Conservation (phyloP, 2,113 vertebrate genomes). For the Phylloscopus trochilus region DNA sequence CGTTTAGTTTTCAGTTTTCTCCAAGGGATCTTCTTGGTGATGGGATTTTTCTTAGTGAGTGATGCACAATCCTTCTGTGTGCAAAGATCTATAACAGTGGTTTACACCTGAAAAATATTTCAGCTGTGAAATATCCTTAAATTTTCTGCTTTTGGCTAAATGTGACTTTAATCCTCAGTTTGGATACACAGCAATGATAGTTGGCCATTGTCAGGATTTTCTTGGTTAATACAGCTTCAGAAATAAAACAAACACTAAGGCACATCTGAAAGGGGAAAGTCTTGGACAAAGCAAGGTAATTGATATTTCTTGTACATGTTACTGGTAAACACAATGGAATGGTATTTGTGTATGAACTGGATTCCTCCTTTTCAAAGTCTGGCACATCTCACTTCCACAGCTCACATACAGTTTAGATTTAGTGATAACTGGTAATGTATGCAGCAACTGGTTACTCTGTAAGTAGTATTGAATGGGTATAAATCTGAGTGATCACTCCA, state of each 20-base stretch:
- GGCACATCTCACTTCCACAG: background rate
- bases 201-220: background rate
- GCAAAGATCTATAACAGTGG: background rate
- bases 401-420: background rate
- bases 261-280: background rate
- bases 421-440: background rate
- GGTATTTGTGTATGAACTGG: background rate
- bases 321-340: background rate
- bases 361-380: background rate
- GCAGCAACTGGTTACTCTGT: background rate
- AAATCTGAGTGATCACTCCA: background rate
- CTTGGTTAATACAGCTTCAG: background rate
- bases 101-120: conserved; percentile 48
- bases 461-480: background rate
- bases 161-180: background rate
- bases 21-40: background rate
- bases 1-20: background rate
- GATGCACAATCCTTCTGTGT: background rate
- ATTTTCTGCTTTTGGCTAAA: conserved; percentile 33
- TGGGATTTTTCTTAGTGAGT: background rate
- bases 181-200: background rate
- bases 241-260: background rate
- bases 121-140: background rate
- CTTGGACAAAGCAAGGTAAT: background rate
- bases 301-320: background rate